Evolutionary conservation across 2,888 invertebrate species (phyloP), one percentile per base, ranked within the genome.

Genomic region (Archips xylosteana): DNA sequence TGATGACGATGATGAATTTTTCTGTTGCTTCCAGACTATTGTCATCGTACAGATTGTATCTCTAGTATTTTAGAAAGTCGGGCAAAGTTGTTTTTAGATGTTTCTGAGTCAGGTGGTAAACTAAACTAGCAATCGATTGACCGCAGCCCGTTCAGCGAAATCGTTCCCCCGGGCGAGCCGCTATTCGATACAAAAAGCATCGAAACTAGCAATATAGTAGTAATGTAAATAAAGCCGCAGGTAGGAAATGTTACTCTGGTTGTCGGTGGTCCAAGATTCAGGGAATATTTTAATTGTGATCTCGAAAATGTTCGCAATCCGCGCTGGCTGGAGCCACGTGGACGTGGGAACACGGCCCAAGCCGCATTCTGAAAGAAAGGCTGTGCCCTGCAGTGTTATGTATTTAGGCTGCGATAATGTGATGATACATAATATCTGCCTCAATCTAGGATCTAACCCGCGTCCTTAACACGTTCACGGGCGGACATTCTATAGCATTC

Each of bases 151-250:
- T 80, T 81, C 78, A 78, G 78, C 75, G 79, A 77, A 82, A 81
- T 81, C 79, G 82, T 75, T 75, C 77, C 87, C 82, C 79, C 81
- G 78, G 80, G 84, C 57, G 76, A 79, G 75, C 84, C 86, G 85
- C 85, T 87, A 85, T 75, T 79, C 84, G 83, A 83, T 83, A 83
- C 88, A 89, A 90, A 90, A 90, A 89, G 81, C 83, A 79, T 82
- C 83, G 84, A 83, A 85, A 87, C 84, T 85, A 82, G 83, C 84
- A 83, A 86, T 87, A 83, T 85, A 83, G 83, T 83, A 83, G 85
- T 83, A 87, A 89, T 88, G 83, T 87, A 88, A 90, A 90, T 81
- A 75, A 75, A 75, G 75, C 70, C 70, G 70, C 85, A 82, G 87
- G 86, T 88, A 84, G 83, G 83, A 85, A 87, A 84, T 85, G 82